Conservation (phyloP, 2,113 vertebrate genomes). For the Caretta caretta region DNA sequence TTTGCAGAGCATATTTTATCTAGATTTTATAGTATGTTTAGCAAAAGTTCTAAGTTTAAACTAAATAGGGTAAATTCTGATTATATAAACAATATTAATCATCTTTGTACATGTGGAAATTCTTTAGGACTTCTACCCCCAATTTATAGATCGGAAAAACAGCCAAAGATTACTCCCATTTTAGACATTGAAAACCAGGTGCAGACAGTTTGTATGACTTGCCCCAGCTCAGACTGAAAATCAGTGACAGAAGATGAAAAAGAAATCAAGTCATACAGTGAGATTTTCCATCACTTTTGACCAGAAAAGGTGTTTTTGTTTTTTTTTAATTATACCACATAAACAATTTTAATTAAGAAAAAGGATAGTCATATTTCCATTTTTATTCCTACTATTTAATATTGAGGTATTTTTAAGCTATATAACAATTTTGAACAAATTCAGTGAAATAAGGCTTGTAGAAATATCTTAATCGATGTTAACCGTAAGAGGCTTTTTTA, state of each 20-base stretch:
- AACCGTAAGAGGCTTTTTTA: background rate
- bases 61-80: background rate
- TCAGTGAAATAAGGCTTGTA: background rate
- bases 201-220: background rate
- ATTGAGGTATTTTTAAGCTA: background rate
- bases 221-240: background rate
- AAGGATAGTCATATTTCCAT: background rate
- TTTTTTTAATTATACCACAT: background rate
- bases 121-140: background rate
- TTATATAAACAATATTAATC: background rate
- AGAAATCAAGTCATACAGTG: background rate
- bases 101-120: fast-evolving
- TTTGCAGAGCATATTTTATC: background rate
- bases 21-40: background rate
- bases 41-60: background rate
- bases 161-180: background rate
- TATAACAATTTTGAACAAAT: fast-evolving
- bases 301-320: background rate
- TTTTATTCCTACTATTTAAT: background rate
- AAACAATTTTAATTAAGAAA: background rate
- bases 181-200: constrained; percentile 39
- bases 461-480: background rate
- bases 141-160: background rate
- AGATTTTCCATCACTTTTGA: background rate
- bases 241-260: background rate